A percentile compares a stretch with the other conserved stretches of the same genome.
These are phyloP conservation scores for Cotesia typhae DNA, from an alignment of 1,140 invertebrate species.

Conservation along the genomic window DNA sequence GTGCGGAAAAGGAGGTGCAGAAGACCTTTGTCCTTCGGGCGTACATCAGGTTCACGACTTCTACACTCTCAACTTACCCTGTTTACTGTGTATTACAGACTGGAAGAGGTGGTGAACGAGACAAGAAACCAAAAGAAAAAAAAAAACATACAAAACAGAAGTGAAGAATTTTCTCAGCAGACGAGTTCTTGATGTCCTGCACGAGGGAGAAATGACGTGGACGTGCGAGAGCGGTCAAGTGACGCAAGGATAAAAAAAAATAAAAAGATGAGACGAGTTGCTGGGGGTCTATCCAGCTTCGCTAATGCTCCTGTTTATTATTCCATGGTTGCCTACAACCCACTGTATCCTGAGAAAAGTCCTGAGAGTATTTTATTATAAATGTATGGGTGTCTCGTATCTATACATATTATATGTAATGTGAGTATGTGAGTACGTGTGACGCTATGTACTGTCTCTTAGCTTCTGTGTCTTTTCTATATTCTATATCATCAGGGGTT, in stretches of 20 bases:
- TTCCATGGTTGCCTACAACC: slow-evolving; percentile 39
- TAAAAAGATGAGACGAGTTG: slow-evolving; percentile 47
- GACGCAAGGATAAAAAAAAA: slow-evolving; percentile 8
- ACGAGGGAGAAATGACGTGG: background rate
- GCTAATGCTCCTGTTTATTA: slow-evolving; percentile 57
- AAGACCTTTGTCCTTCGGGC: slow-evolving; percentile 27
- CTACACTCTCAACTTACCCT: slow-evolving; percentile 45
- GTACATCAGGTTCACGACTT: slow-evolving; percentile 59
- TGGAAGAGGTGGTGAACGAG: slow-evolving; percentile 11
- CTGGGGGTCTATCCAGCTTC: slow-evolving; percentile 52
- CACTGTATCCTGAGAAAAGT: slow-evolving; percentile 59
- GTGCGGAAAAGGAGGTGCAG: slow-evolving; percentile 22
- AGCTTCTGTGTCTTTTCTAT: slow-evolving; percentile 5
- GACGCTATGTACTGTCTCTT: slow-evolving; percentile 30
- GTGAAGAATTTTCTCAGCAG: slow-evolving; percentile 53
- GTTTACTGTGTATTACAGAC: slow-evolving; percentile 8
- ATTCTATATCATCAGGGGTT: slow-evolving; percentile 12
- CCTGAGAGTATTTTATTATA: slow-evolving; percentile 34
- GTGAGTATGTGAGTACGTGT: background rate
- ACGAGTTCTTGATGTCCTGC: slow-evolving; percentile 46
- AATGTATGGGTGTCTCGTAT: slow-evolving; percentile 1
- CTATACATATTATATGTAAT: background rate
- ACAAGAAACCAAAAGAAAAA: slow-evolving; percentile 4
- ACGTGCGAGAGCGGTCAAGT: background rate
- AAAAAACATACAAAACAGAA: slow-evolving; percentile 15